Evolutionary conservation across 2,797 vertebrate genomes (phyloP), one percentile per base, ranked within the genome.

Genomic region (Rhyacichthys aspro): DNA sequence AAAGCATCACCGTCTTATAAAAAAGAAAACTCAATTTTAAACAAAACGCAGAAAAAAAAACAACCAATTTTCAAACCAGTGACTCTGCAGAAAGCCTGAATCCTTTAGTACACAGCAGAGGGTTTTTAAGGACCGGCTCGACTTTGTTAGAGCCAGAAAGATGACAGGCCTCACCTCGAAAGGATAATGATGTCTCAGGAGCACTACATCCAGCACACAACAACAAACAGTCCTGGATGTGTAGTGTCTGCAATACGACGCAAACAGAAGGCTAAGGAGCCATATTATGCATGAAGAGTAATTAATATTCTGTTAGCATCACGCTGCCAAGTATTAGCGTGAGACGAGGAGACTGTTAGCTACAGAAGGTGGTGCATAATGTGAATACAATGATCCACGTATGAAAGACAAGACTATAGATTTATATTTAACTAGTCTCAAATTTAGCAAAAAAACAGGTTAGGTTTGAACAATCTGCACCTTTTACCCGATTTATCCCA

Each of bases 121-220:
- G 42, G 6, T 41, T 68, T 70, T 67, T 32, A 59, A 15, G n/a
- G 7, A 28, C 23, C 7, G 23, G 23, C 23, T 5, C 4, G 11
- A 19, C 53, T 66, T 44, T 54, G 11, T 39, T 11, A 66, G 41
- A 62, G 48, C 45, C 23, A 3, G 9, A 3, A 28, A 52, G 32
- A 33, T 55, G 55, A 78, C 33, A 39, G 50, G 50, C 33, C 48
- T 61, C 45, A 58, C 38, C 50, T 63, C 54, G 32, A 67, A 62
- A 49, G 15, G 41, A 74, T 69, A 80, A 78, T 67, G 47, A 72
- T 33, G 49, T 67, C 59, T 74, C 63, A 61, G 55, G 67, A 68
- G 69, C 55, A 44, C n/a, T 11, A 43, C 43, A 19, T 12, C n/a
- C n/a, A n/a, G n/a, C n/a, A n/a, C n/a, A n/a, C n/a, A n/a, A n/a